Base-by-base conservation (phyloP, 2,888 invertebrate genomes). In the Sturmia bella region DNA sequence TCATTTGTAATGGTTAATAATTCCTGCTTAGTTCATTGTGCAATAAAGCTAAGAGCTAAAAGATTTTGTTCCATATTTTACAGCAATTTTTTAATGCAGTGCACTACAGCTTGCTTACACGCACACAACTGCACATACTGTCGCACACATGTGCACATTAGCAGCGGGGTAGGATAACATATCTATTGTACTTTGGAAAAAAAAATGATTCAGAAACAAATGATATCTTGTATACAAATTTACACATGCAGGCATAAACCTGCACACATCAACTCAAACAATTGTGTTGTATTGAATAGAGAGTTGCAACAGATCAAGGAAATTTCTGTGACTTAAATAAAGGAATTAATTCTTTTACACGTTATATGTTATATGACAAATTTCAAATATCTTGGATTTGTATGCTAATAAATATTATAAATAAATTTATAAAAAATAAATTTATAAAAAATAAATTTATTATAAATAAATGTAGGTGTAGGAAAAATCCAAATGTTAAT, bases 71-170 rank as follows among this genome's bases (percentile, higher is more conserved):
- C 52, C 59, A 66, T 59, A 78, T 78, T 78, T 78, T 66, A 50
- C 50, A 72, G 72, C 70, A 78, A 50, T 72, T 78, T 78, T 77
- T 50, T 32, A 57, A 52, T 64, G 37, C 72, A 66, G 64, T 72
- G 78, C 78, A 72, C 50, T 70, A 57, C 50, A 41, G 56, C 57
- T 45, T 52, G 37, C 37, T 3, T 2, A 45, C 5, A 7, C 24
- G 17, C 45, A 45, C 48, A 50, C 17, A 66, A 9, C 32, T 32
- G 3, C n/a, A 32, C 32, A 32, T 3, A 27, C 19, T 21, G 4
- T 12, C 54, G 52, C 15, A 57, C 48, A 24, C 6, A 43, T 6
- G 7, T 13, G 27, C 1, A 19, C 1, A 69, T 17, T 32, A 7
- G 13, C n/a, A 12, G 7, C 39, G 13, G 1, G 17, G 17, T 24